Base-by-base conservation (phyloP, 2,113 vertebrate species). In the Edolisoma coerulescens region DNA sequence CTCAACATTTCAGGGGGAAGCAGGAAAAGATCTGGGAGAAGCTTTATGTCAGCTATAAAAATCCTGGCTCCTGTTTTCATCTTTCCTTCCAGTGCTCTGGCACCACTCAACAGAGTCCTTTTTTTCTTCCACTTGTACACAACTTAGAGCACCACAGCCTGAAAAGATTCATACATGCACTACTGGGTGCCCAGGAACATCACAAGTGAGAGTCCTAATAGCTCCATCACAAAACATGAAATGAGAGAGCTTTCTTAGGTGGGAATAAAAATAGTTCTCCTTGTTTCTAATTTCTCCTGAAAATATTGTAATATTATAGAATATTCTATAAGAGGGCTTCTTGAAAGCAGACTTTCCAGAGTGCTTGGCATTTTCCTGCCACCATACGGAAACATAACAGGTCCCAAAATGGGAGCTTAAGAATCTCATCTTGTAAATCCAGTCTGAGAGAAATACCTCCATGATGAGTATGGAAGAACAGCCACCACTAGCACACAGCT, bases 151-250 rank as follows among this genome's bases (percentile, higher is more conserved):
- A 52, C 47, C 42, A 28, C 44, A 73, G 32, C 28, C 59, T n/a
- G 8, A 6, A 2, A 79, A 69, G 33, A 8, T 11, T 75, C 32
- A 3, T 6, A 26, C 1, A 0, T 4, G 16, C 19, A 19, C 6
- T 22, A 28, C 37, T 65, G 47, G 7, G 22, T 20, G 20, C 32
- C 15, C 56, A 56, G 45, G 16, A 42, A 30, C 5, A 35, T 12
- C 19, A 13, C 13, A 37, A 49, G 20, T 2, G 20, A 75, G 37
- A 57, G 20, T 15, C 32, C 73, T 44, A n/a, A 59, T 11, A 81
- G 39, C 45, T 87, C 44, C 21, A 24, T 14, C 10, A 33, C 10
- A 70, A 69, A 63, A 71, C 11, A 26, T 4, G 13, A 18, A 56
- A 53, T 0, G 4, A 84, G 49, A 64, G 16, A 6, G 27, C 41